A percentile compares a stretch with the other conserved stretches of the same genome.
Evolutionary conservation across 1,140 invertebrate species (phyloP).

Genomic region (Streblospio benedicti): DNA sequence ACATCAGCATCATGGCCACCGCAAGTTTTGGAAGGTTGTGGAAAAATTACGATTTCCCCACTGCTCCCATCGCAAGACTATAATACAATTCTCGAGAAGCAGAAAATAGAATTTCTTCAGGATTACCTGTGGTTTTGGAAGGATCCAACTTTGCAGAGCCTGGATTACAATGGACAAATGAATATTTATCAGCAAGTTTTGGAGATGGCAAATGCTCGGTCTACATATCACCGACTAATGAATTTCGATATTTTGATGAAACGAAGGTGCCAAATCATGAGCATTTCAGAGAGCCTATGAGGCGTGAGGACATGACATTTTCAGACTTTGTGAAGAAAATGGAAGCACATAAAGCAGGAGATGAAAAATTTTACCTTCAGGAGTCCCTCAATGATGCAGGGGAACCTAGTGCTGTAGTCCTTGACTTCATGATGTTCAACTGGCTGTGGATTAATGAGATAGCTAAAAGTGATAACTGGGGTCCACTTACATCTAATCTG

Average conservation of each 20-base stretch:
- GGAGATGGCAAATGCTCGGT: constrained; percentile 53
- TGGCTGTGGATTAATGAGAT: constrained; percentile 56
- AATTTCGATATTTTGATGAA: constrained; percentile 60
- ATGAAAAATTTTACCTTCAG: constrained; percentile 60
- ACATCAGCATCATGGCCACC: too few relatives aligned
- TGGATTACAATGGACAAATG: constrained; percentile 55
- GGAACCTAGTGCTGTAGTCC: constrained; percentile 52
- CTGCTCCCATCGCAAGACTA: too few relatives aligned
- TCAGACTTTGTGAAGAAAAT: constrained; percentile 56
- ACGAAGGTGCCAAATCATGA: constrained; percentile 49
- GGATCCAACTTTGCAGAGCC: constrained; percentile 52
- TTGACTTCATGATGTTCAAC: constrained; percentile 59
- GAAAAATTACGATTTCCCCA: too few relatives aligned
- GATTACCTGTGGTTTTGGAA: constrained; percentile 57
- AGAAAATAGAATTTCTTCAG: too few relatives aligned
- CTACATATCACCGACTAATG: constrained; percentile 52
- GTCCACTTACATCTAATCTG: constrained; percentile 58
- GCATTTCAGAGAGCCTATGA: constrained; percentile 52
- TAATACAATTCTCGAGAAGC: too few relatives aligned
- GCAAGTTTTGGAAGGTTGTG: too few relatives aligned
- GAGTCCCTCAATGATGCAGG: constrained; percentile 56
- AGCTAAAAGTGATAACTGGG: constrained; percentile 56
- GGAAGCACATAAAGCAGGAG: too few relatives aligned
- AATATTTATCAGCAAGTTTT: constrained; percentile 54
- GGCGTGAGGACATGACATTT: constrained; percentile 54